Evolutionary conservation across 2,797 vertebrate species (phyloP).

Genomic region (Odontamblyopus rebecca): DNA sequence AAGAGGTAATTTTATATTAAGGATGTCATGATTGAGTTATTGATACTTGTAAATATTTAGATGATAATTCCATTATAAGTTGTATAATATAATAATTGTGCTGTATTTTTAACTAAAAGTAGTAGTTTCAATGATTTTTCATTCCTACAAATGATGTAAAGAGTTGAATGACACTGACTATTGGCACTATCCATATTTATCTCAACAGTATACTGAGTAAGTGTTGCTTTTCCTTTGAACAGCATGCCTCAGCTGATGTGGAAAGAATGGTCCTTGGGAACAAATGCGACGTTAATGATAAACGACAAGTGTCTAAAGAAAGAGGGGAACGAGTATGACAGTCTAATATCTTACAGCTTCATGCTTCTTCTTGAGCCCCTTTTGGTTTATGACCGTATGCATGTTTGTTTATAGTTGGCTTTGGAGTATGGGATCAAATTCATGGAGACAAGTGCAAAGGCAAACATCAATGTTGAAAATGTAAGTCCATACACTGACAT

Average conservation of each 20-base stretch:
- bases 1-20: slow-evolving; percentile 82
- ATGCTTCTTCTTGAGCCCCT: background rate
- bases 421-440: slow-evolving; percentile 96
- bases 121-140: background rate
- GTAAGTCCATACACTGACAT: slow-evolving; percentile 73
- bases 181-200: background rate
- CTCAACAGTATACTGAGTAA: background rate
- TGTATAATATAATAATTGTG: no score
- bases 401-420: slow-evolving; percentile 79
- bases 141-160: no score
- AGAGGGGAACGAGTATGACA: slow-evolving; percentile 89
- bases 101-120: background rate
- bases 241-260: slow-evolving; percentile 96
- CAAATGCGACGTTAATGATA: slow-evolving; percentile 97
- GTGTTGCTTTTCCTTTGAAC: slow-evolving; percentile 13
- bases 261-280: slow-evolving; percentile 99
- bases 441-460: slow-evolving; percentile 98
- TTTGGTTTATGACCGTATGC: background rate
- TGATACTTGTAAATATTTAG: background rate
- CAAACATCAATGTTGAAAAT: slow-evolving; percentile 97
- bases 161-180: no score
- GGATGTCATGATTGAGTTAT: background rate
- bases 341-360: background rate
- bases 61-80: background rate
- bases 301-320: slow-evolving; percentile 94